Percentiles rank a stretch among this genome's conserved stretches.
These are phyloP conservation scores for Trachelipus rathkii DNA, from an alignment of 1,140 invertebrate genomes.

Conservation along the genomic window DNA sequence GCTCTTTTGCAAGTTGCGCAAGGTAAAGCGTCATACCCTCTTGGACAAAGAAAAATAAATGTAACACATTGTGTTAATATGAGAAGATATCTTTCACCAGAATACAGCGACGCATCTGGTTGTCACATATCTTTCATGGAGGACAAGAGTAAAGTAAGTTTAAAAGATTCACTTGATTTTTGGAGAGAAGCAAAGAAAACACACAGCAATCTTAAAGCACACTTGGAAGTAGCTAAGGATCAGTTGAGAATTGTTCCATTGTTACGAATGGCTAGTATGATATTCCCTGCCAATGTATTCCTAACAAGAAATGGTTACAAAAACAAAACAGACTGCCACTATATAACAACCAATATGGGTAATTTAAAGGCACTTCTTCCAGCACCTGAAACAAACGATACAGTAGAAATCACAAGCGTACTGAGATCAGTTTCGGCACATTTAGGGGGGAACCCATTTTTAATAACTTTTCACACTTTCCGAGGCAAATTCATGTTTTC, in stretches of 20 bases:
- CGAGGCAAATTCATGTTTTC: conserved; percentile 28
- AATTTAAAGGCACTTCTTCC: conserved; percentile 27
- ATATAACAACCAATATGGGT: conserved; percentile 35
- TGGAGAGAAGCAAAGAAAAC: conserved; percentile 28
- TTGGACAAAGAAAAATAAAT: not conserved
- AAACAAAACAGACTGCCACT: conserved; percentile 28
- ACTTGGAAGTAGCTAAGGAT: conserved; percentile 16
- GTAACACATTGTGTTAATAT: conserved; percentile 31
- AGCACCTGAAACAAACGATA: not conserved
- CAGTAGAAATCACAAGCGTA: conserved; percentile 29
- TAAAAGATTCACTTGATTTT: conserved; percentile 22
- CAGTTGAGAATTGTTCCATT: conserved; percentile 21
- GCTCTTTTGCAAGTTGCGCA: conserved; percentile 25
- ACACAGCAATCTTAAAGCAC: conserved; percentile 14
- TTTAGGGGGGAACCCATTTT: conserved; percentile 26
- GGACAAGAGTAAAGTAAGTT: conserved; percentile 7
- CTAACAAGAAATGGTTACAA: conserved; percentile 19
- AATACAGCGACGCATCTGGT: conserved; percentile 26
- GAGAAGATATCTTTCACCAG: conserved; percentile 25
- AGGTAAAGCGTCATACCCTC: not conserved
- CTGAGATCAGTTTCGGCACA: conserved; percentile 24
- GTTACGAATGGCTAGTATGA: conserved; percentile 5
- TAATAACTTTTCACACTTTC: conserved; percentile 30
- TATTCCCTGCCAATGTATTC: conserved; percentile 32
- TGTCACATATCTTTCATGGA: conserved; percentile 17